These are phyloP conservation scores for Lynx canadensis DNA, from an alignment of 2,113 vertebrate species.

Conservation along the genomic window DNA sequence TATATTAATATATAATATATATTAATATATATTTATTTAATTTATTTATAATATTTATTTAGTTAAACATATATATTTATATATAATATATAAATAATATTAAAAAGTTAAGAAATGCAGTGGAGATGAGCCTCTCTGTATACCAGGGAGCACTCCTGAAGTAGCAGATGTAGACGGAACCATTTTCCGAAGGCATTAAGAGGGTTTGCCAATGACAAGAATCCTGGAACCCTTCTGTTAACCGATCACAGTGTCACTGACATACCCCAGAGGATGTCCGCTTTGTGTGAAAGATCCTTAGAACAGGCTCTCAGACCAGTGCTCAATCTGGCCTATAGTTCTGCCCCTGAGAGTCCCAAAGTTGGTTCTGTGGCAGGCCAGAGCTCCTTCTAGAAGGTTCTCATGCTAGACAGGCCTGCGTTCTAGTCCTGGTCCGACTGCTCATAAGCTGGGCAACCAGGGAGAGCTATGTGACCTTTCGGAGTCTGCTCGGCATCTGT, in stretches of 20 bases:
- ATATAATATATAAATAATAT: too few relatives aligned
- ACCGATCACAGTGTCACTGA: background rate
- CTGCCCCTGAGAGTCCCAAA: background rate
- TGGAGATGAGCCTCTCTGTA: background rate
- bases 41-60: too few relatives aligned
- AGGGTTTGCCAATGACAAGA: background rate
- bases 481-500: background rate
- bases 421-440: background rate
- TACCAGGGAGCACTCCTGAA: background rate
- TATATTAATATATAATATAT: too few relatives aligned
- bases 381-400: background rate
- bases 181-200: background rate
- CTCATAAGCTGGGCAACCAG: background rate
- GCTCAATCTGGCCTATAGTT: background rate
- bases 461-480: background rate
- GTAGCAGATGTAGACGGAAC: background rate
- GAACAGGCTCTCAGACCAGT: background rate
- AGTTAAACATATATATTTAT: too few relatives aligned
- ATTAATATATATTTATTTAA: too few relatives aligned
- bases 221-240: background rate
- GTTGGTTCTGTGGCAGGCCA: background rate
- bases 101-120: background rate
- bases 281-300: background rate
- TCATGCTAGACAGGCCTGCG: background rate
- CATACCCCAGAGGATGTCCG: background rate